Evolutionary conservation across 2,888 invertebrate species (phyloP).

Genomic region (Diogma glabrata): DNA sequence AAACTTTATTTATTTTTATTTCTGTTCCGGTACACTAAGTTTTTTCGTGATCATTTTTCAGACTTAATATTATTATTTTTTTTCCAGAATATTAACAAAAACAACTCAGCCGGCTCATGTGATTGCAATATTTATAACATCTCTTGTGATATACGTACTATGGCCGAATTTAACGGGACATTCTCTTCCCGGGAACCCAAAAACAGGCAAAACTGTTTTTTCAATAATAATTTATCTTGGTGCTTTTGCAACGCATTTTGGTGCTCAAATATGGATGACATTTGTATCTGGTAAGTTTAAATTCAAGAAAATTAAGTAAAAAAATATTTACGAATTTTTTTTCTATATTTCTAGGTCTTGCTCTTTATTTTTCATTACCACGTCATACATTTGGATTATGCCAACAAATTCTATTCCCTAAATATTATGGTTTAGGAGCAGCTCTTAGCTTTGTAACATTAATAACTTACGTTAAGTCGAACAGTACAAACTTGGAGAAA

Average conservation of each 20-base stretch:
- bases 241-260: constrained; percentile 70
- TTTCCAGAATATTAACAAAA: constrained; percentile 53
- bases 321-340: constrained; percentile 6
- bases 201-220: constrained; percentile 23
- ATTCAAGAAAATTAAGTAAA: background rate
- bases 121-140: constrained; percentile 48
- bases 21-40: too few relatives aligned
- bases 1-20: too few relatives aligned
- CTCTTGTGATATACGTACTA: constrained; percentile 42
- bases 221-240: constrained; percentile 58
- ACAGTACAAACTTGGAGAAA: constrained; percentile 42
- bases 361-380: constrained; percentile 74
- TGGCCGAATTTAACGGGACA: constrained; percentile 36
- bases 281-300: constrained; percentile 65
- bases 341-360: constrained; percentile 50
- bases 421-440: constrained; percentile 72
- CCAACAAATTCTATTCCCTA: constrained; percentile 76
- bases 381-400: constrained; percentile 80
- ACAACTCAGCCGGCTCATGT: constrained; percentile 72
- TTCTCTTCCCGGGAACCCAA: background rate
- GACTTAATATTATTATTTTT: constrained; percentile 22
- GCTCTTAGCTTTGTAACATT: constrained; percentile 60
- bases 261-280: constrained; percentile 88
- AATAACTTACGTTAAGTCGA: constrained; percentile 45
- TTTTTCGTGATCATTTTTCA: too few relatives aligned